phyloP scores from a whole-genome alignment of 2,888 invertebrate species.

The Parapristionchus giblindavisi region DNA sequence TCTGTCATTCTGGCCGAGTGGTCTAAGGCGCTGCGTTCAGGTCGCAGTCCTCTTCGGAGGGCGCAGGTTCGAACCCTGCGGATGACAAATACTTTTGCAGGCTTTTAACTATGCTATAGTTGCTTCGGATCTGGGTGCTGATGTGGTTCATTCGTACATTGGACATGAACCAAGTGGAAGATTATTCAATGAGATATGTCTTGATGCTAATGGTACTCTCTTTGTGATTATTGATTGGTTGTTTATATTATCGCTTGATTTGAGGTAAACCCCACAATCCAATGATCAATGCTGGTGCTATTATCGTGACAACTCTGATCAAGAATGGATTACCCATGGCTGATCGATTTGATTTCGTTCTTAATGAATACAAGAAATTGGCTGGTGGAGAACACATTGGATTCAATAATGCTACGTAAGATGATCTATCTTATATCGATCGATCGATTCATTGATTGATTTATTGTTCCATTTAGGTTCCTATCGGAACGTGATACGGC shows the following conservation, averaged over 20 bases:
- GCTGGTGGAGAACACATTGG: conserved; percentile 86
- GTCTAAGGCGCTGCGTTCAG: conserved; percentile 86
- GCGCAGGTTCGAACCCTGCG: conserved; percentile 64
- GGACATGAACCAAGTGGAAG: conserved; percentile 62
- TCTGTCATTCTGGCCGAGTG: conserved; percentile 75
- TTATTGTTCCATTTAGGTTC: conserved; percentile 93
- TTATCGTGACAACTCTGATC: conserved; percentile 84
- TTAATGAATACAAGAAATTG: conserved; percentile 72
- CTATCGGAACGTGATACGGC: conserved; percentile 94
- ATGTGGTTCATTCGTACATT: conserved; percentile 51
- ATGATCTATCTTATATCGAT: conserved; percentile 17
- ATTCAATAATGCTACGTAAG: conserved; percentile 88
- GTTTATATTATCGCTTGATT: conserved; percentile 52
- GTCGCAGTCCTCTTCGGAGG: conserved; percentile 77
- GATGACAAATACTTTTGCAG: conserved; percentile 44
- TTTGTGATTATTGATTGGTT: neutral
- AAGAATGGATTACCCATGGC: conserved; percentile 66
- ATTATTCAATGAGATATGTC: conserved; percentile 60
- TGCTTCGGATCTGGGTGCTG: conserved; percentile 61
- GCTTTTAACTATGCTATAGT: conserved; percentile 63
- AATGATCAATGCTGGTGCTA: conserved; percentile 97
- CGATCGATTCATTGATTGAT: conserved; percentile 75
- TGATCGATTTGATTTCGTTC: conserved; percentile 71
- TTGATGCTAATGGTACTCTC: conserved; percentile 54
- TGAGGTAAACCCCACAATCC: conserved; percentile 97